Base-by-base conservation (phyloP, 2,888 invertebrate genomes). In the Xestia xanthographa region DNA sequence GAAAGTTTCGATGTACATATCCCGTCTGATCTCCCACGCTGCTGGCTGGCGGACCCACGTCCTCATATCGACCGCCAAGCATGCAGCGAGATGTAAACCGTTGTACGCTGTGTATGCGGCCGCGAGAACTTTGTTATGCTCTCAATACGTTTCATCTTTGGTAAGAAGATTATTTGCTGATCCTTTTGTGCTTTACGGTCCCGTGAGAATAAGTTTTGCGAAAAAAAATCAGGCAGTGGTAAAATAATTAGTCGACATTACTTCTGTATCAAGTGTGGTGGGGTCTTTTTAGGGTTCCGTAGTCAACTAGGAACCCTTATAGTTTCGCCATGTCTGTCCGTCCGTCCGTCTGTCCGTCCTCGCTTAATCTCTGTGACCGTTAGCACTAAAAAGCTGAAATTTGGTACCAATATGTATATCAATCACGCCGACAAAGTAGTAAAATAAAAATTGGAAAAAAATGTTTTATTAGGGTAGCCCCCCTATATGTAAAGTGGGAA, bases 81-180 rank as follows among this genome's bases (percentile, higher is more conserved):
- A 97, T 70, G 97, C 98, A 8, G 98, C 98, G 9, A 97, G 97
- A 69, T 98, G 98, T 92, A 96, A 97, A 4, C 98, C 98, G 0
- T 95, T 98, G 58, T 98, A 97, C 96, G 97, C 98, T 65, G 97
- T 98, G 50, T 98, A 97, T 87, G 96, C 97, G 84, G 97, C 98
- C 43, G 94, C 97, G 34, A 97, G 98, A 82, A 93, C 97, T 1
- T 93, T 97, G 78, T 87, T 97, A 14, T 98, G 98, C 89, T 96
- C 97, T 71, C 97, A 97, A 91, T 97, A 97, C 86, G 94, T 98
- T 66, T 97, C 97, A 66, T 97, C 98, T 53, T 90, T 98, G 97
- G 98, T 98, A 95, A 95, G 92, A 80, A 17, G 0, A 38, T 50
- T 20, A 8, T 29, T 75, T 29, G 5, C 11, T 60, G 17, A 38